Evolutionary conservation across 2,113 vertebrate genomes (phyloP).

Genomic region (Pachypanchax playfairii): DNA sequence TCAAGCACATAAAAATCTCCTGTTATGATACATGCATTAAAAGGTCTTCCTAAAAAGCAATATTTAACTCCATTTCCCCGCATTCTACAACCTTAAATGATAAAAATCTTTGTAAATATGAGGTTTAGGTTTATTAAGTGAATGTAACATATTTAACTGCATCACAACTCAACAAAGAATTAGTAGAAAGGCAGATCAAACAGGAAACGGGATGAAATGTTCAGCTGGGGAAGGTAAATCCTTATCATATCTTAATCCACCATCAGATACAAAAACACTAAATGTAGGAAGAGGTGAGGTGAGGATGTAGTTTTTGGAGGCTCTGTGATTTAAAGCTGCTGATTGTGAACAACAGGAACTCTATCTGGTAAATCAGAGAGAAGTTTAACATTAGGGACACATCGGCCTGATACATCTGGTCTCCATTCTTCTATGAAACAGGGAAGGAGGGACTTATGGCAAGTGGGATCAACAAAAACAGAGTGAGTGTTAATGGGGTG

Average conservation of each 20-base stretch:
- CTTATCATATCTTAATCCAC: conserved; percentile 36
- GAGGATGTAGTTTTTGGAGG: conserved; percentile 16
- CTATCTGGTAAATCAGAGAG: conserved; percentile 65
- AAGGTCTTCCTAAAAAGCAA: too few relatives aligned
- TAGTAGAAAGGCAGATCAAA: conserved; percentile 48
- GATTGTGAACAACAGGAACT: conserved; percentile 61
- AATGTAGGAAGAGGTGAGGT: background rate
- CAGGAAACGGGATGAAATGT: conserved; percentile 7
- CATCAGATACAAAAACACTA: conserved; percentile 8
- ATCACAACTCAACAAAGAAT: too few relatives aligned
- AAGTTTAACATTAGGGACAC: conserved; percentile 33
- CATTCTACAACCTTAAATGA: too few relatives aligned
- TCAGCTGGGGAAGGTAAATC: conserved; percentile 34
- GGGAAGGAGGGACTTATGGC: background rate
- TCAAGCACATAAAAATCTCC: conserved; percentile 26
- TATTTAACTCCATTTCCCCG: too few relatives aligned
- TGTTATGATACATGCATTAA: conserved; percentile 37
- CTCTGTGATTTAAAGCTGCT: conserved; percentile 65
- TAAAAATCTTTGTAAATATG: too few relatives aligned
- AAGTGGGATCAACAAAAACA: background rate
- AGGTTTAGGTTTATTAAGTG: too few relatives aligned
- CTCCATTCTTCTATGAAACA: conserved; percentile 49
- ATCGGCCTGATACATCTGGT: conserved; percentile 62
- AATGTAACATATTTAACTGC: too few relatives aligned
- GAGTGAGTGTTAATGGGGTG: conserved; percentile 35